These are phyloP conservation scores for Nannospalax galili DNA, from an alignment of 2,113 vertebrate species.

Conservation along the genomic window DNA sequence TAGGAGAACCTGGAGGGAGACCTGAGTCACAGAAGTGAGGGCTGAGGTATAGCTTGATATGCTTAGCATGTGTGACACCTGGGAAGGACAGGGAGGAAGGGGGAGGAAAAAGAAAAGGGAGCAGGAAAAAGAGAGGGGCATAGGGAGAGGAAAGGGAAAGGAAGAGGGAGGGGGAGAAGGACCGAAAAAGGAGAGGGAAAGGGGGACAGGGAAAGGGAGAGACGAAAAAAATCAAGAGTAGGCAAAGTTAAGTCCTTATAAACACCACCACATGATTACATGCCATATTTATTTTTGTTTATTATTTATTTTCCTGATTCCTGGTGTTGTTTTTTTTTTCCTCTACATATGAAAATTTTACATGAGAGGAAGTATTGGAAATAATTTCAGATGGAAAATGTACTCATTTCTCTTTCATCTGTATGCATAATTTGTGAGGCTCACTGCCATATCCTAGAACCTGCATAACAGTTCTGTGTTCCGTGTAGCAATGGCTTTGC, in stretches of 20 bases:
- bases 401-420: neutral
- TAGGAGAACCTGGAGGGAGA: no score
- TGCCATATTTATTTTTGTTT: neutral
- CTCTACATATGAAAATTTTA: neutral
- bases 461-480: neutral
- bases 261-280: neutral
- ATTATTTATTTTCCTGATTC: constrained; percentile 30
- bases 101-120: no score
- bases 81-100: no score
- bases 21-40: no score
- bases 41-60: no score
- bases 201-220: no score
- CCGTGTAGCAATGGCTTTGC: neutral
- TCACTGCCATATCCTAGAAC: neutral
- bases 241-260: neutral
- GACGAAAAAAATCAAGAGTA: neutral
- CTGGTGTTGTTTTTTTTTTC: neutral
- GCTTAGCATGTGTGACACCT: no score
- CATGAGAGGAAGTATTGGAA: neutral
- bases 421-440: neutral
- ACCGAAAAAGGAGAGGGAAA: no score
- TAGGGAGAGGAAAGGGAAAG: no score
- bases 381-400: neutral
- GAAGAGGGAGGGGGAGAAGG: no score
- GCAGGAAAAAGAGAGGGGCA: no score